Evolutionary conservation across 2,113 vertebrate species (phyloP), one percentile per base, ranked within the genome.

Genomic region (Scortum barcoo): DNA sequence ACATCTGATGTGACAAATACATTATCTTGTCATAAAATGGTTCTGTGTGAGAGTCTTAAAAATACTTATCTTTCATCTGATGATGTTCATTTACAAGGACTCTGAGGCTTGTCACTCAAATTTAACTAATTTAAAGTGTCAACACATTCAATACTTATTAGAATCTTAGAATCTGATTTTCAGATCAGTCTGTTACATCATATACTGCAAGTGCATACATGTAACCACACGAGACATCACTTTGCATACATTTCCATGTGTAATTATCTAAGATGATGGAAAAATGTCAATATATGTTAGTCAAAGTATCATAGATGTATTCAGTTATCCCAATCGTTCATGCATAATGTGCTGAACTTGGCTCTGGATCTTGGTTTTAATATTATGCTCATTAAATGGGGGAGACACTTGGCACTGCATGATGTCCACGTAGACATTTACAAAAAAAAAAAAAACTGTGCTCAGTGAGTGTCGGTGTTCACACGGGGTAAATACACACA

Each of bases 281-380:
- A 42, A 19, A 22, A 71, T 77, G 36, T 76, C 8, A 42, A 20
- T 56, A 24, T 38, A 44, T 28, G 13, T 60, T 51, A 48, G 56
- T 53, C 46, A 28, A 36, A 50, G 46, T 63, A 72, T 75, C 56
- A 78, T 16, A 3, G 48, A 19, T 56, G 22, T 24, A 65, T 80
- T 80, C 24, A 62, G n/a, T 71, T 67, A 44, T 73, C 40, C 36
- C 57, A 57, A 65, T 56, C 2, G 3, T 42, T 70, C 51, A 40
- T 60, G 65, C 26, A 30, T 84, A 88, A 87, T 74, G 26, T 65
- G 5, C 81, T 71, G 46, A 79, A 76, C 83, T 86, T 90, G 87
- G 81, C 79, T 67, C 44, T 54, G 61, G 78, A 87, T 20, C 33
- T 38, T 24, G 68, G 36, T 72, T 85, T 87, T 88, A 85, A 84